Evolutionary conservation across 2,888 invertebrate genomes (phyloP).

Genomic region (Melangyna quadrimaculata): DNA sequence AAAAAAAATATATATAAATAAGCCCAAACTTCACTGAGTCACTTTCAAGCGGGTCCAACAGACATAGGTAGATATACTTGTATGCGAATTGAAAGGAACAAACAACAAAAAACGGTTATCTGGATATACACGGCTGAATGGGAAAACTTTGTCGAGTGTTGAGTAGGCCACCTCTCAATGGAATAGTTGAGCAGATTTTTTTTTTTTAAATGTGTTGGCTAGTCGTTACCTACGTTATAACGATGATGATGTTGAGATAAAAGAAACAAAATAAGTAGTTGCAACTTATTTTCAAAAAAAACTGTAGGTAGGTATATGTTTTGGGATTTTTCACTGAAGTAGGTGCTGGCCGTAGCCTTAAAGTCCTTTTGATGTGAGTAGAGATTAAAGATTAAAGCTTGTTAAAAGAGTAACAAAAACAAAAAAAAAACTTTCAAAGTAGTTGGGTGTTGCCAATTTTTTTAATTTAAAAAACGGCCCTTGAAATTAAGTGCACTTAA

Average conservation of each 20-base stretch:
- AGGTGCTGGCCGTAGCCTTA: too few species aligned
- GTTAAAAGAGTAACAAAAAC: not conserved
- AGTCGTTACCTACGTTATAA: conserved; percentile 28
- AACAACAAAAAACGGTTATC: conserved; percentile 10
- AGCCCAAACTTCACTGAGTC: conserved; percentile 48
- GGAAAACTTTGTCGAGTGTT: conserved; percentile 2
- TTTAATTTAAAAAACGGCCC: not conserved
- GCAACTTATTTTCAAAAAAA: not conserved
- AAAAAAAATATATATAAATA: conserved; percentile 1
- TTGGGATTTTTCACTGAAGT: not conserved
- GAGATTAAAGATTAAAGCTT: not conserved
- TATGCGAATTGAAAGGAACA: not conserved
- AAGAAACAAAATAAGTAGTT: not conserved
- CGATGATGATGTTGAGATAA: conserved; percentile 1
- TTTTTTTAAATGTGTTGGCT: conserved; percentile 20
- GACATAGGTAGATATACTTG: not conserved
- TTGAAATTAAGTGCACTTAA: too few species aligned
- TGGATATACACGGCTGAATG: conserved; percentile 5
- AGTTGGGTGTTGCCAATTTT: not conserved
- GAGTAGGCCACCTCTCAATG: conserved; percentile 42
- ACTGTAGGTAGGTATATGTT: too few species aligned
- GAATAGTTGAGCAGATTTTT: conserved; percentile 43
- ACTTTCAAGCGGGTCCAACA: conserved; percentile 37
- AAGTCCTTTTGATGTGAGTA: not conserved
- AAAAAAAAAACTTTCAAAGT: not conserved